These are phyloP conservation scores for Sminthurides bifidus DNA, from an alignment of 1,140 invertebrate species.

Conservation along the genomic window DNA sequence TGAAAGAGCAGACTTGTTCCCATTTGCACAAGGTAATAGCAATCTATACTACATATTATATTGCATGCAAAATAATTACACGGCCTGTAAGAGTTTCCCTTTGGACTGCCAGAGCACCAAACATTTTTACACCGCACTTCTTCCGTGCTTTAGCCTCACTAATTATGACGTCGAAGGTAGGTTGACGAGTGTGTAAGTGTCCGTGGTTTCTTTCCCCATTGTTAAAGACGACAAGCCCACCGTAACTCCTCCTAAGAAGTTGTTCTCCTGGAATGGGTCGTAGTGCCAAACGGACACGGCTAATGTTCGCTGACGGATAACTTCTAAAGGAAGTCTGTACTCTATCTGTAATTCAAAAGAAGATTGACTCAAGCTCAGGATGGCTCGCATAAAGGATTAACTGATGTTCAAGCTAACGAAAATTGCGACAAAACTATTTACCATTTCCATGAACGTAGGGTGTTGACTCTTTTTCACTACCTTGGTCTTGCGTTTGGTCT, in stretches of 20 bases:
- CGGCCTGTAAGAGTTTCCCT: too few relatives aligned
- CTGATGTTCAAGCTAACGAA: neutral
- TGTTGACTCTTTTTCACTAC: constrained; percentile 81
- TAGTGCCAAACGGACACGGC: constrained; percentile 93
- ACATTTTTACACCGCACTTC: too few relatives aligned
- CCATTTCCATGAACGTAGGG: constrained; percentile 97
- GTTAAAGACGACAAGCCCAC: constrained; percentile 56
- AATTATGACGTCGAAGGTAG: constrained; percentile 32
- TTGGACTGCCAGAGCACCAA: too few relatives aligned
- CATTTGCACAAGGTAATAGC: too few relatives aligned
- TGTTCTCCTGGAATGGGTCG: constrained; percentile 88
- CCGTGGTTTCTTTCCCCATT: constrained; percentile 59
- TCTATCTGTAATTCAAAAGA: constrained; percentile 52
- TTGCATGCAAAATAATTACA: too few relatives aligned
- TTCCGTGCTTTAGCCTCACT: too few relatives aligned
- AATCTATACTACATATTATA: too few relatives aligned
- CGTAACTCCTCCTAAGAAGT: constrained; percentile 78
- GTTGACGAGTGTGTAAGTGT: constrained; percentile 62
- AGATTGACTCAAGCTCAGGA: neutral
- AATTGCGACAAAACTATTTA: constrained; percentile 38
- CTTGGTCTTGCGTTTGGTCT: constrained; percentile 89
- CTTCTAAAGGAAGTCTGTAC: constrained; percentile 72
- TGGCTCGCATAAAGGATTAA: neutral
- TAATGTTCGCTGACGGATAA: constrained; percentile 57
- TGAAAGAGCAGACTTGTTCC: too few relatives aligned